Base-by-base conservation (phyloP, 2,888 invertebrate species). In the Platycheirus albimanus region DNA sequence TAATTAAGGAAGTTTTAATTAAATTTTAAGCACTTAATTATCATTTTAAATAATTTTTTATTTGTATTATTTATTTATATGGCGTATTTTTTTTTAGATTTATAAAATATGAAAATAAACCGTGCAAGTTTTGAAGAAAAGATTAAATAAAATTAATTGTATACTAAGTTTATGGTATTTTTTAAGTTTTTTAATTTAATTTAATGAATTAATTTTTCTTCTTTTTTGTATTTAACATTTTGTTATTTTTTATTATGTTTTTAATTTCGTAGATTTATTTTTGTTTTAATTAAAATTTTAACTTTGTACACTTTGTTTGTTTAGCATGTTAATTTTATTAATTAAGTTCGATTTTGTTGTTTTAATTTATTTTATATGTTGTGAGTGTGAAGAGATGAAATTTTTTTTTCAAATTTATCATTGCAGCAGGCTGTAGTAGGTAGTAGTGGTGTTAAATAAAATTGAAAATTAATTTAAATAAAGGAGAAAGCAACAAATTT, bases 191-290 rank as follows among this genome's bases (percentile, higher is more conserved):
- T 17, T 30, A 0, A 17, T 54, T 54, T n/a, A 17, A 45, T 61
- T 61, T 17, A 30, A 45, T 61, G 1, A 30, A 61, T 61, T 45
- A 45, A 45, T 77, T 77, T 81, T 77, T 81, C 72, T 81, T 81
- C 61, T 77, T 81, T 66, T 81, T 81, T 24, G 76, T 81, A 54
- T 81, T 81, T 72, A 77, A 36, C 81, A 81, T 81, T 77, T 77
- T 81, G 76, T 76, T 75, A 24, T 43, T 30, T 43, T 66, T 15
- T 20, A 24, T 54, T 58, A 13, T 38, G 67, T 47, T 33, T 33
- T 19, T 36, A 47, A 28, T 56, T 54, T 69, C 15, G 58, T 54
- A 43, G 58, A 28, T 15, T 45, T 61, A 51, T 47, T 33, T 20
- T n/a, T n/a, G n/a, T n/a, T n/a, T 66, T 66, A 45, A 3, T 49